phyloP scores from a whole-genome alignment of 2,113 vertebrate species.

The Motacilla tschutschensis region DNA sequence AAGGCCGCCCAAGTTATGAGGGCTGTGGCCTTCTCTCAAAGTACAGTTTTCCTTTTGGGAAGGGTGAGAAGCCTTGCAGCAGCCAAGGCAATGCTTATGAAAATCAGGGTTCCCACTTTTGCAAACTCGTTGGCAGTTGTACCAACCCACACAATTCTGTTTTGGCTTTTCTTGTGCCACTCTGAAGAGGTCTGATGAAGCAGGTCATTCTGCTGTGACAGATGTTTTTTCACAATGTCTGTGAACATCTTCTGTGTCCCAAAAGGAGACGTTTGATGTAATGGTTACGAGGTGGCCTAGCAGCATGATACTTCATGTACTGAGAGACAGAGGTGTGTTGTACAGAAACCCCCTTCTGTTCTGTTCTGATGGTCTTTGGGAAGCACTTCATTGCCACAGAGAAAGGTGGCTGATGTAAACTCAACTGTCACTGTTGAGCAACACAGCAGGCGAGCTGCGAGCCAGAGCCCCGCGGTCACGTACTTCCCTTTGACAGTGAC shows the following conservation, averaged over 20 bases:
- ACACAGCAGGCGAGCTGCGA: background rate
- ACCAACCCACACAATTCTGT: background rate
- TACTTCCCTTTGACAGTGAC: slow-evolving; percentile 47
- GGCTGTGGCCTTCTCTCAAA: background rate
- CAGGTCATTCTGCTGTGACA: background rate
- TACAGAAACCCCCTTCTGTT: background rate
- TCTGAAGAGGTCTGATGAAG: background rate
- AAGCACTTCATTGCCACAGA: slow-evolving; percentile 57
- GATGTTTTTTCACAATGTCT: background rate
- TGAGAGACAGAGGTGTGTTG: background rate
- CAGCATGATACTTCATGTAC: background rate
- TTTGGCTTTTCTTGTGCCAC: background rate
- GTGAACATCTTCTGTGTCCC: background rate
- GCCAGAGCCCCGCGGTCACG: background rate
- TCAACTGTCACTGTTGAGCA: slow-evolving; percentile 66
- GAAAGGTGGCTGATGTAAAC: slow-evolving; percentile 49
- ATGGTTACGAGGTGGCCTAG: background rate
- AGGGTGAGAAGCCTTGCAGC: background rate
- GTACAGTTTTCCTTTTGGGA: background rate
- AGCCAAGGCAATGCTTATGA: background rate
- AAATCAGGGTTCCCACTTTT: background rate
- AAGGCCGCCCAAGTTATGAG: background rate
- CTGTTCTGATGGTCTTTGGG: background rate
- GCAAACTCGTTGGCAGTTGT: background rate
- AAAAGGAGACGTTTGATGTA: background rate